Evolutionary conservation across 2,113 vertebrate species (phyloP), one percentile per base, ranked within the genome.

Genomic region (Setophaga petechia): DNA sequence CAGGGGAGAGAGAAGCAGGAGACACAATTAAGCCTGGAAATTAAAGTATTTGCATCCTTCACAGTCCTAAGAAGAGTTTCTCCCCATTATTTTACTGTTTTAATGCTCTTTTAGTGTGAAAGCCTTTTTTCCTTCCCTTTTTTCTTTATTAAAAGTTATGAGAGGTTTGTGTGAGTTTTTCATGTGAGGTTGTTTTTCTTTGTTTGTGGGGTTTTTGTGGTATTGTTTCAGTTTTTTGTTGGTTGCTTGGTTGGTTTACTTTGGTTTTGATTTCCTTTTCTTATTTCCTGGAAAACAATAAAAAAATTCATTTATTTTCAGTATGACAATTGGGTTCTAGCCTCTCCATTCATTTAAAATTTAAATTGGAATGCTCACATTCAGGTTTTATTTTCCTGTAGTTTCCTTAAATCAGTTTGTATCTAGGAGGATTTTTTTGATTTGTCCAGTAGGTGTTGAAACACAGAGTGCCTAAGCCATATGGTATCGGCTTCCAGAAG

Each of bases 91-190:
- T 91, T 44, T 23, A 39, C 7, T 54, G 8, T 10, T n/a, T n/a
- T n/a, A n/a, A n/a, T 47, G 18, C 4, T 23, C 0, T 59, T 77
- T 80, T 30, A 84, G 49, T 57, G 10, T 16, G 6, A 22, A 13
- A 46, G 2, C 1, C 0, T 46, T 83, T 47, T 7, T 28, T 18
- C 30, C 19, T 31, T 43, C 0, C 3, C 9, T 12, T 17, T 15
- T 3, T 39, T 54, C 54, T n/a, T 41, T 20, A 25, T 58, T 57
- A 44, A 68, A 74, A 31, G 0, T 46, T 72, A 31, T 43, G 24
- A 44, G 44, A 69, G 2, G 1, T 30, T 68, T 78, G 11, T 59
- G 7, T 12, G 11, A 1, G 0, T 31, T 20, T 57, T 41, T 35
- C 1, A 1, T 41, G 20, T 24, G 9, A 25, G 5, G 3, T 35